Percentiles rank a stretch among this genome's conserved stretches.
These are phyloP conservation scores for Halictus rubicundus DNA, from an alignment of 1,140 invertebrate genomes.

Conservation along the genomic window DNA sequence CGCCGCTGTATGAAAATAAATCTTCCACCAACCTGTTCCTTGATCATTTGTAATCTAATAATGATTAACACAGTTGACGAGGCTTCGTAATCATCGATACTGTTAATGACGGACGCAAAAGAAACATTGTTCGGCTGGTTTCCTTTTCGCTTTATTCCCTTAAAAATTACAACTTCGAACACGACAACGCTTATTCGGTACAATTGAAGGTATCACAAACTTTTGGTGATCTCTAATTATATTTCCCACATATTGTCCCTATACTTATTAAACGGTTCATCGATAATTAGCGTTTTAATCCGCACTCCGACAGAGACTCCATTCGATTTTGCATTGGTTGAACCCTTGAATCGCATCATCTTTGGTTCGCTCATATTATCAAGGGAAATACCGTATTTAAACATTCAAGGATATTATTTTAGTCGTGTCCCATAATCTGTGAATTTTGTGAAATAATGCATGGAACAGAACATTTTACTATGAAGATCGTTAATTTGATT, in stretches of 20 bases:
- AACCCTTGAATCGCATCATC: not conserved
- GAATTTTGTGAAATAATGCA: not conserved
- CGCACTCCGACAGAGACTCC: not conserved
- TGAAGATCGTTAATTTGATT: too few species aligned
- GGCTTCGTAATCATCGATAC: constrained; percentile 15
- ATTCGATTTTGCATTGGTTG: not conserved
- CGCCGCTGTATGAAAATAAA: not conserved
- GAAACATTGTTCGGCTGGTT: not conserved
- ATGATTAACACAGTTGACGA: not conserved
- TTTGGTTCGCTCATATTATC: not conserved
- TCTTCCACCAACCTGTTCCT: too few species aligned
- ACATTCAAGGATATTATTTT: not conserved
- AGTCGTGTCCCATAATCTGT: not conserved
- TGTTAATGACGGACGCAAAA: not conserved
- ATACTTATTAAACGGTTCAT: constrained; percentile 17
- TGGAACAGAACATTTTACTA: too few species aligned
- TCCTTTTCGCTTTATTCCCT: not conserved
- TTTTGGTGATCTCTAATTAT: constrained; percentile 38
- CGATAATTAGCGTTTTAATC: constrained; percentile 9
- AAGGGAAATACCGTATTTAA: not conserved
- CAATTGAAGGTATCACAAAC: constrained; percentile 39
- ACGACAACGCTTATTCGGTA: constrained; percentile 26
- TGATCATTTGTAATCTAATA: not conserved
- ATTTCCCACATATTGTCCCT: constrained; percentile 35
- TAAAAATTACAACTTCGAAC: constrained; percentile 25